Conservation (phyloP, 2,113 vertebrate genomes). For the Laticauda colubrina region DNA sequence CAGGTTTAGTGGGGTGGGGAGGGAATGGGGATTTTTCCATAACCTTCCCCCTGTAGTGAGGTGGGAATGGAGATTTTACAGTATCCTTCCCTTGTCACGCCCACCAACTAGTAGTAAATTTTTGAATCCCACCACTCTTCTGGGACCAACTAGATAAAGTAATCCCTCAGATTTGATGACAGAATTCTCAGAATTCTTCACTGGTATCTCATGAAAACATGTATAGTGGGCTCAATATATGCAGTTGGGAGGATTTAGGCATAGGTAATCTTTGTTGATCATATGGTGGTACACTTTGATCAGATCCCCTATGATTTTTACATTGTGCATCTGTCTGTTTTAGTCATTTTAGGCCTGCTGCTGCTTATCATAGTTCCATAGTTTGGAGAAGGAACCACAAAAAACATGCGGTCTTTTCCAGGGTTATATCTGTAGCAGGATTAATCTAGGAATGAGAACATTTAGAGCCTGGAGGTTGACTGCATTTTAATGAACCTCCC, state of each 20-base stretch:
- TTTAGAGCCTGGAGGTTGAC: neutral
- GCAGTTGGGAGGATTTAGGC: neutral
- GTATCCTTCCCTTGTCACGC: too few species aligned
- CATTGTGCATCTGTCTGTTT: neutral
- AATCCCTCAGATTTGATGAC: neutral
- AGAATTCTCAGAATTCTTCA: neutral
- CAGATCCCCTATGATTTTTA: neutral
- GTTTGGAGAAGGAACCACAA: neutral
- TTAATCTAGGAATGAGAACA: neutral
- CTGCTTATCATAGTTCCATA: neutral
- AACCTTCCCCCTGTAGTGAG: too few species aligned
- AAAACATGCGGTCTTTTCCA: neutral
- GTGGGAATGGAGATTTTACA: too few species aligned
- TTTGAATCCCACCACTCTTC: neutral
- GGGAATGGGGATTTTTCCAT: too few species aligned
- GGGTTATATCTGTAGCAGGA: neutral
- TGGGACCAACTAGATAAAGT: neutral
- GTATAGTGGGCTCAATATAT: neutral
- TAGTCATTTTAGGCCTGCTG: neutral
- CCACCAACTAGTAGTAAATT: too few species aligned
- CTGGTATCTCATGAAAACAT: neutral
- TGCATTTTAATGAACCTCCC: neutral
- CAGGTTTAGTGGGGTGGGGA: too few species aligned
- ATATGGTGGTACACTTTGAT: neutral
- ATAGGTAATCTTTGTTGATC: neutral